Base-by-base conservation (phyloP, 2,888 invertebrate genomes). In the Platypus cylindrus region DNA sequence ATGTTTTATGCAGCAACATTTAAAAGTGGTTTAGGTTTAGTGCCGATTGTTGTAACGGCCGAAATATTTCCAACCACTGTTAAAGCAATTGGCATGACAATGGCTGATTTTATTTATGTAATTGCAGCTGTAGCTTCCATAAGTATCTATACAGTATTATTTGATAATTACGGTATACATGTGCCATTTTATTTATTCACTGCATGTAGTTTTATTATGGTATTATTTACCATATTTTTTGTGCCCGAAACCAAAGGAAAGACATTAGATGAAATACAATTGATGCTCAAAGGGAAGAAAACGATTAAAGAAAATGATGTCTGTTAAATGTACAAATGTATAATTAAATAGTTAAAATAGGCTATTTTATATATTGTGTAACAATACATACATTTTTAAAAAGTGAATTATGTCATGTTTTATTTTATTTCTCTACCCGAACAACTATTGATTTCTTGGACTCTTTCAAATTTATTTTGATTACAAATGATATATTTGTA, bases 1-100 rank as follows among this genome's bases (percentile, higher is more conserved):
- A 57, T 61, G 56, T 31, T 53, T 3, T 61, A 60, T 39, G 60
- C 61, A 4, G 47, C 52, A 5, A 50, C 52, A 8, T 60, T 58
- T 29, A 59, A 59, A 43, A 43, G 55, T 5, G 62, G 62, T 5
- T 42, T 62, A 13, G 61, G 62, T 2, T 51, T 59, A 32, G 58
- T 62, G 2, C 61, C 62, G 0, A 59, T 60, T 26, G 56, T 61
- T 9, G 49, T 60, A 34, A 60, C 60, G 5, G 59, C 58, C 1
- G 62, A 62, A 45, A 38, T 62, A 8, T 62, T 62, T 38, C 58
- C 62, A 1, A 55, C 60, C 2, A 56, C 56, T 25, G 52, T 62
- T 12, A 62, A 62, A 49, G 61, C 60, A 2, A 51, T 58, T 38
- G 60, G 59, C 3, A 59, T 60, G 59, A 58, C 61, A 1, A 30